phyloP scores from a whole-genome alignment of 1,140 invertebrate genomes.

The Platorchestia sp. region DNA sequence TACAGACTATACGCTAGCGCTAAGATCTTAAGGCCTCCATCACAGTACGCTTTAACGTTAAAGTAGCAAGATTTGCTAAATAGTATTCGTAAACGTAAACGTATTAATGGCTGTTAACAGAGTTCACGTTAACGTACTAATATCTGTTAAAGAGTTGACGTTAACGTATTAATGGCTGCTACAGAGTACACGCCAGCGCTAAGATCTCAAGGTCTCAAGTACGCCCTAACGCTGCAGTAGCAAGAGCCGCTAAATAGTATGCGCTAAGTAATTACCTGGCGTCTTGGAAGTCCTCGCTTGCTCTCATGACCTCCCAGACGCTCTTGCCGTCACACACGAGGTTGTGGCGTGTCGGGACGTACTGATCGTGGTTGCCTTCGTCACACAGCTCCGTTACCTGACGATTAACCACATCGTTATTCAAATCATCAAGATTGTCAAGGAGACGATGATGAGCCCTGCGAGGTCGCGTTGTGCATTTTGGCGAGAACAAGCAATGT shows the following conservation, averaged over 20 bases:
- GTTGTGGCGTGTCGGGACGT: constrained; percentile 68
- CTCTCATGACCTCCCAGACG: constrained; percentile 68
- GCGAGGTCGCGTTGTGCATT: background rate
- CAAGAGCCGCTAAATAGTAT: background rate
- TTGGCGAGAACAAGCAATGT: background rate
- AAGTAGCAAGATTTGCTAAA: too few species aligned
- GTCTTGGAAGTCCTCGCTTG: constrained; percentile 68
- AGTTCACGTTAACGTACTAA: too few species aligned
- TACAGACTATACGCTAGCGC: too few species aligned
- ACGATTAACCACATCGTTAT: background rate
- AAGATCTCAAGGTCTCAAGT: too few species aligned
- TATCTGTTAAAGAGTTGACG: too few species aligned
- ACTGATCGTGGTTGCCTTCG: constrained; percentile 66
- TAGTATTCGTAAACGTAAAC: too few species aligned
- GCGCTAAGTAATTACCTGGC: constrained; percentile 60
- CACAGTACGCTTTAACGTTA: too few species aligned
- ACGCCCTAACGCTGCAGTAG: too few species aligned
- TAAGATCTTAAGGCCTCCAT: too few species aligned
- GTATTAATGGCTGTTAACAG: too few species aligned
- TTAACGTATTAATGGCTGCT: too few species aligned
- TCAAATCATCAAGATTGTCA: background rate
- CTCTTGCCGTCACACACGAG: constrained; percentile 67
- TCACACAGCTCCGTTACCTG: constrained; percentile 67
- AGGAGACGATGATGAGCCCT: background rate
- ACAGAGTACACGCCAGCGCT: too few species aligned